These are phyloP conservation scores for Idris sp. DNA, from an alignment of 1,140 invertebrate genomes.

Conservation along the genomic window DNA sequence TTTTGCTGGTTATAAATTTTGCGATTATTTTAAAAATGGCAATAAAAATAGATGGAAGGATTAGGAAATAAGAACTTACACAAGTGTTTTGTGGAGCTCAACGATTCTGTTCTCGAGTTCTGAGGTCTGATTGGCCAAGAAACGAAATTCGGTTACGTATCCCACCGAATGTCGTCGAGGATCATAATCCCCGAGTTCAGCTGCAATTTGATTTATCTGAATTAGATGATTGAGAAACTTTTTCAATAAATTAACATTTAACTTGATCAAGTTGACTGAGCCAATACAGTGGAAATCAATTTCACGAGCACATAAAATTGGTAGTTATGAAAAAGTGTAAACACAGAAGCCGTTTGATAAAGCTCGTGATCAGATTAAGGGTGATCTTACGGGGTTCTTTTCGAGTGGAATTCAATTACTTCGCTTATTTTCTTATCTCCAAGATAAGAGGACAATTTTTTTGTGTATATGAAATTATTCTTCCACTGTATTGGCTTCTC, in stretches of 20 bases:
- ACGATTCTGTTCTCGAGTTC: constrained; percentile 93
- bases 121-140: constrained; percentile 94
- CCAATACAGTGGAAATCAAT: constrained; percentile 10
- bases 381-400: constrained; percentile 13
- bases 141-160: constrained; percentile 98
- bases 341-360: constrained; percentile 15
- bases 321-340: constrained; percentile 32
- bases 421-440: constrained; percentile 3
- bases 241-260: constrained; percentile 54
- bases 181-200: constrained; percentile 98
- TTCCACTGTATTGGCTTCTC: too few species aligned
- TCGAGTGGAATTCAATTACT: background rate
- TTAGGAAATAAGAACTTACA: constrained; percentile 80
- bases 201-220: constrained; percentile 80
- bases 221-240: constrained; percentile 58
- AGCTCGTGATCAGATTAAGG: constrained; percentile 22
- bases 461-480: too few species aligned
- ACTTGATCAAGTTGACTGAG: too few species aligned
- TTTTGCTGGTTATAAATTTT: too few species aligned
- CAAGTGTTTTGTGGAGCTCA: constrained; percentile 91
- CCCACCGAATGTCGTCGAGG: constrained; percentile 90
- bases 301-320: constrained; percentile 20
- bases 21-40: too few species aligned
- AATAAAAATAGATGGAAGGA: background rate
- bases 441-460: too few species aligned